Base-by-base conservation (phyloP, 2,888 invertebrate species). In the Melanophora roralis region DNA sequence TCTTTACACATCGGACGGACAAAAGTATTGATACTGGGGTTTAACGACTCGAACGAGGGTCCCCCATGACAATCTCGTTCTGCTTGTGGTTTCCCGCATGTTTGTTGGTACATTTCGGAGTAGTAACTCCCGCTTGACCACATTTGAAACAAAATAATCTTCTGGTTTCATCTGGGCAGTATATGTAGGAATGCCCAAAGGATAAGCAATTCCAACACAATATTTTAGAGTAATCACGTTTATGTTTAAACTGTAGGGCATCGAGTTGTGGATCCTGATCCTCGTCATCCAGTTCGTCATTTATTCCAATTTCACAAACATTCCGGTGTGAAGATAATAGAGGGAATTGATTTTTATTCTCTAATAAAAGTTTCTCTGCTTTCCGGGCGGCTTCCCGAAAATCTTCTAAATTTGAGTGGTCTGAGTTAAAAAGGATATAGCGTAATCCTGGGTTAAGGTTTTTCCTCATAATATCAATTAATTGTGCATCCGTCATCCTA, bases 141-240 rank as follows among this genome's bases (percentile, higher is more conserved):
- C 57, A 69, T 59, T 69, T 69, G 27, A 36, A 69, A 16, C 71
- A 71, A 16, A 71, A 71, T 21, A 40, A 51, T 16, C 40, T 71
- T 1, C 59, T 59, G 2, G 8, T 40, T 16, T 69, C 69, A 12
- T 69, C 59, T 12, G 43, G 40, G 27, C 72, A 72, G 34, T 72
- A 72, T 16, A 71, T 55, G 45, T 62, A 72, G 0, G 62, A 72
- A 64, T 72, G 72, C 11, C 62, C 72, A n/a, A 14, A 71, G n/a
- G 64, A 49, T 51, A 23, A 49, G 14, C 36, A 64, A 49, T 49
- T 64, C 49, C 36, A 64, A 14, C 64, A 64, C 16, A 62, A 45
- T 14, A 49, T 64, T 23, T 34, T 23, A 8, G 49, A 64, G 16
- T 49, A 49, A 23, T 36, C 49, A 6, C 49, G 1, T 38, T 34